phyloP scores from a whole-genome alignment of 2,113 vertebrate species.

The Theristicus caerulescens region DNA sequence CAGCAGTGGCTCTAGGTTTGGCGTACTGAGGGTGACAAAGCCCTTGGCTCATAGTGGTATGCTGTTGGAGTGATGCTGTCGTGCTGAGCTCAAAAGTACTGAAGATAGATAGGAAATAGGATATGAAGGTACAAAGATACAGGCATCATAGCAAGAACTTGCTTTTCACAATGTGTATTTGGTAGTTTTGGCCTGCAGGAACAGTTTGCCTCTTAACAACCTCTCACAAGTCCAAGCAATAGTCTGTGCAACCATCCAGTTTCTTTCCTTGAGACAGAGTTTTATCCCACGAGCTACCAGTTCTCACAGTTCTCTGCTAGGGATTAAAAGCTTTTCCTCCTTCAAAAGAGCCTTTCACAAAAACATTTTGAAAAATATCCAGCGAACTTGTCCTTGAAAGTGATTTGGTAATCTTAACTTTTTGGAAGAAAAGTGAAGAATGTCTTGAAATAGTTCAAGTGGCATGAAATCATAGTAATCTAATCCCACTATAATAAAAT shows the following conservation, averaged over 20 bases:
- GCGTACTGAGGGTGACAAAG: background rate
- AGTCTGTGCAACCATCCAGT: background rate
- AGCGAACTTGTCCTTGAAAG: background rate
- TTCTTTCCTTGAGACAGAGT: background rate
- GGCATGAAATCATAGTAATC: constrained; percentile 19
- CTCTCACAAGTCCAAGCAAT: background rate
- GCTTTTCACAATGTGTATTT: background rate
- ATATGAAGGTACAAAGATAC: background rate
- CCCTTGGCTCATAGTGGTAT: background rate
- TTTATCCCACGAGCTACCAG: background rate
- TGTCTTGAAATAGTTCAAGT: constrained; percentile 24
- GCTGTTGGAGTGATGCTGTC: background rate
- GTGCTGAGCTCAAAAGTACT: background rate
- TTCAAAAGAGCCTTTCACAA: background rate
- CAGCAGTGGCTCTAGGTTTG: background rate
- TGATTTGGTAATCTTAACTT: background rate
- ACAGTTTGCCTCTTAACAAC: background rate
- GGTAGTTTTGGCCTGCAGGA: background rate
- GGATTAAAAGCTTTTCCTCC: background rate
- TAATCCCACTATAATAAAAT: background rate
- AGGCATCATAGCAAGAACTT: background rate
- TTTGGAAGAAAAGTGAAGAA: background rate
- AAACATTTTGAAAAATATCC: background rate
- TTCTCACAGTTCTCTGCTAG: background rate
- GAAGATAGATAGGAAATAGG: background rate